Conservation (phyloP, 2,888 invertebrate genomes). For the Peribatodes rhomboidaria region DNA sequence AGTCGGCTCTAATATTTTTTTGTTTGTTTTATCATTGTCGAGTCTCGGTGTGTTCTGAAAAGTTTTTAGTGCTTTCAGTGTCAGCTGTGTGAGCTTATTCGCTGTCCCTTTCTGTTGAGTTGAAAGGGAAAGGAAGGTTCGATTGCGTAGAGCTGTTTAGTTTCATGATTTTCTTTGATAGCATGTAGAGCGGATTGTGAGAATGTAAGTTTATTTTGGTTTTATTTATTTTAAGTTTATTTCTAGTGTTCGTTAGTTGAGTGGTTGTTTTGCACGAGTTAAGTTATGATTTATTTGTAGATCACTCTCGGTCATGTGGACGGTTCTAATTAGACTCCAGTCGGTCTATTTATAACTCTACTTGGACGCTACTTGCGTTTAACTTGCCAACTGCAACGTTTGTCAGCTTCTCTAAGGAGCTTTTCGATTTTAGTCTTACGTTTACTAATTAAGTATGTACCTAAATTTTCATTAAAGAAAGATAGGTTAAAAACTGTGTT, state of each 20-base stretch:
- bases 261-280: constrained; percentile 49
- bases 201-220: constrained; percentile 70
- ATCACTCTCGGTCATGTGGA: constrained; percentile 68
- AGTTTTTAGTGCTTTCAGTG: constrained; percentile 84
- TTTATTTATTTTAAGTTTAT: constrained; percentile 35
- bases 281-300: constrained; percentile 69
- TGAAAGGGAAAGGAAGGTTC: constrained; percentile 79
- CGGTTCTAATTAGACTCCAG: constrained; percentile 73
- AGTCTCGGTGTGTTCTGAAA: constrained; percentile 72
- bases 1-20: constrained; percentile 56
- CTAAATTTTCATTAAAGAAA: no score
- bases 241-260: constrained; percentile 31
- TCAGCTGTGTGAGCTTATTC: constrained; percentile 72
- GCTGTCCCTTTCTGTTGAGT: constrained; percentile 72
- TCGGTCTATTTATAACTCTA: constrained; percentile 76
- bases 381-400: constrained; percentile 60
- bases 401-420: constrained; percentile 41
- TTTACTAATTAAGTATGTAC: background rate
- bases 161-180: constrained; percentile 77
- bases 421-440: constrained; percentile 28
- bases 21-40: constrained; percentile 59
- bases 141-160: constrained; percentile 74
- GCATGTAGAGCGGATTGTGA: constrained; percentile 70
- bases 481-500: no score
- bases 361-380: constrained; percentile 71